Conservation (phyloP, 2,797 vertebrate genomes). For the Bovichtus diacanthus region DNA sequence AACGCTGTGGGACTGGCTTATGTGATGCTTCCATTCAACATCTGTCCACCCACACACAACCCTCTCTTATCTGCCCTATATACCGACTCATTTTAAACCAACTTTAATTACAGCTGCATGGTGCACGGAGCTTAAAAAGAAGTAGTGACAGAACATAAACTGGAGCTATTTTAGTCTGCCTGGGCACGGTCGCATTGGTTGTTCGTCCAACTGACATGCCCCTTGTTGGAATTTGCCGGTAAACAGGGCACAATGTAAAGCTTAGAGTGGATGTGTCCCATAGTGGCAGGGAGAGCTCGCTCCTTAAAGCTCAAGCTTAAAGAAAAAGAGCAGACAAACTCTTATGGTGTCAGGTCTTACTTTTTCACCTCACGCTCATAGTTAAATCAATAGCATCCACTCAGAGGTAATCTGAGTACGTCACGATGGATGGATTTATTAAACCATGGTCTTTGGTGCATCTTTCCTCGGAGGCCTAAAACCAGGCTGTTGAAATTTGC, state of each 20-base stretch:
- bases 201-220: background rate
- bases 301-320: background rate
- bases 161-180: slow-evolving; percentile 9
- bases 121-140: slow-evolving; percentile 18
- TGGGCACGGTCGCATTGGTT: background rate
- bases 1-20: slow-evolving; percentile 20
- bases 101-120: slow-evolving; percentile 36
- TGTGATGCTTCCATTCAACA: slow-evolving; percentile 28
- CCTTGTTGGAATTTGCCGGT: slow-evolving; percentile 10
- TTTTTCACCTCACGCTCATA: slow-evolving; percentile 5
- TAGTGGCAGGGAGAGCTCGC: background rate
- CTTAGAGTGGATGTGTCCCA: background rate
- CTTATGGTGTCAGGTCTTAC: background rate
- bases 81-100: slow-evolving; percentile 29
- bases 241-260: slow-evolving; percentile 4
- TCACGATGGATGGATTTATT: slow-evolving; percentile 1
- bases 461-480: slow-evolving; percentile 2
- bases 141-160: slow-evolving; percentile 15
- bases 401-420: slow-evolving; percentile 32
- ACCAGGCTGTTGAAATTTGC: slow-evolving; percentile 10
- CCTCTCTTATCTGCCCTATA: slow-evolving; percentile 33
- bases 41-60: slow-evolving; percentile 16
- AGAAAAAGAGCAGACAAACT: background rate
- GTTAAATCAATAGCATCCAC: background rate
- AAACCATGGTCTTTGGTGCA: slow-evolving; percentile 2